Base-by-base conservation (phyloP, 2,888 invertebrate genomes). In the Tetanocera ferruginea region DNA sequence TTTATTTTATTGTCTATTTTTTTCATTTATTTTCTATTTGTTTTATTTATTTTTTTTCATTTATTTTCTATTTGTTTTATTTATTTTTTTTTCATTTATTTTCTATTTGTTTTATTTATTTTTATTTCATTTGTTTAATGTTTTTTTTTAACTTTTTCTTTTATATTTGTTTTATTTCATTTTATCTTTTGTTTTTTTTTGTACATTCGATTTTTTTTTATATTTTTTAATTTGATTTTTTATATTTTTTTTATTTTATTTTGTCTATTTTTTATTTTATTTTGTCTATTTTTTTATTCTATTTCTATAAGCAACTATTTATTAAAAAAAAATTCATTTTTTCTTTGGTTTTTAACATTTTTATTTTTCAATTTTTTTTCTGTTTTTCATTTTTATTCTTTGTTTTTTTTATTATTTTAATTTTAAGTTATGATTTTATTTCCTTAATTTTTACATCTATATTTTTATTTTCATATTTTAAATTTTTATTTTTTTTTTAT, bases 401-500 rank as follows among this genome's bases (percentile, higher is more conserved):
- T 49, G 6, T 49, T 49, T 49, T 49, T 9, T 49, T 49, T 49
- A 9, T 9, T 9, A 49, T 49, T 49, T 49, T 49, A 9, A 9
- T 49, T 9, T 49, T 49, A 9, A 9, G 6, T 49, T 49, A 9
- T 49, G 14, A 49, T 49, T 49, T 49, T 49, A 9, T 49, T 9
- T 49, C 14, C 14, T 49, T 9, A 49, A 49, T 9, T 49, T 49
- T 49, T 49, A 9, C 14, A 9, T 49, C 14, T 9, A 49, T 9
- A 9, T 49, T 49, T 49, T 49, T 6, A 9, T 49, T 49, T 49
- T 49, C 6, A 49, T 49, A 6, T 9, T 9, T 49, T 70, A 51
- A 51, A 31, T 51, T 70, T 52, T 70, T 31, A 52, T 51, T 51
- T 70, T 70, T 70, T 17, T 14, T 51, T 52, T 37, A 49, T 70